Percentiles rank a stretch among this genome's conserved stretches.
phyloP scores from a whole-genome alignment of 1,140 invertebrate genomes.

The Drosophila cardini region DNA sequence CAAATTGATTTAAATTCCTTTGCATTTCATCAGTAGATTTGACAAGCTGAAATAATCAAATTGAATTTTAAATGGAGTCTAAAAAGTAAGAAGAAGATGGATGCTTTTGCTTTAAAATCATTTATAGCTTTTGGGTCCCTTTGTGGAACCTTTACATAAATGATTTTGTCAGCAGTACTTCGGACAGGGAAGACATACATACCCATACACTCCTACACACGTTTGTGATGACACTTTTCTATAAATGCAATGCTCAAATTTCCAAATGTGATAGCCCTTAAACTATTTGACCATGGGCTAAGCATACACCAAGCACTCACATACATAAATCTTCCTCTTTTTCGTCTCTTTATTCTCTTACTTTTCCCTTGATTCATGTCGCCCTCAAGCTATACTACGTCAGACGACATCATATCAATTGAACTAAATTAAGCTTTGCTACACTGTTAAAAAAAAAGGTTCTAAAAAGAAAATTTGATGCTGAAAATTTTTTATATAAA shows the following conservation, averaged over 20 bases:
- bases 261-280: conserved; percentile 41
- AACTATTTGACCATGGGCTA: conserved; percentile 64
- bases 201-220: conserved; percentile 20
- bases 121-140: too few species aligned
- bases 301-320: conserved; percentile 26
- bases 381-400: not conserved
- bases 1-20: too few species aligned
- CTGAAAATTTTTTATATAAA: too few species aligned
- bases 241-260: conserved; percentile 57
- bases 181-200: not conserved
- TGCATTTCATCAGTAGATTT: too few species aligned
- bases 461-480: too few species aligned
- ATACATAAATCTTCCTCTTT: not conserved
- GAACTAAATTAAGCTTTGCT: conserved; percentile 41
- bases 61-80: too few species aligned
- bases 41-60: too few species aligned
- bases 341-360: not conserved
- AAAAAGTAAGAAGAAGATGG: too few species aligned
- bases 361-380: not conserved
- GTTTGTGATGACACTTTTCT: conserved; percentile 46
- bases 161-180: not conserved
- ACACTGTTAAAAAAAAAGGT: not conserved
- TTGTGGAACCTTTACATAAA: too few species aligned
- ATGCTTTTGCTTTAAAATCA: too few species aligned
- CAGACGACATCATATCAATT: conserved; percentile 48